phyloP scores from a whole-genome alignment of 2,113 vertebrate genomes.

The Apaloderma vittatum region DNA sequence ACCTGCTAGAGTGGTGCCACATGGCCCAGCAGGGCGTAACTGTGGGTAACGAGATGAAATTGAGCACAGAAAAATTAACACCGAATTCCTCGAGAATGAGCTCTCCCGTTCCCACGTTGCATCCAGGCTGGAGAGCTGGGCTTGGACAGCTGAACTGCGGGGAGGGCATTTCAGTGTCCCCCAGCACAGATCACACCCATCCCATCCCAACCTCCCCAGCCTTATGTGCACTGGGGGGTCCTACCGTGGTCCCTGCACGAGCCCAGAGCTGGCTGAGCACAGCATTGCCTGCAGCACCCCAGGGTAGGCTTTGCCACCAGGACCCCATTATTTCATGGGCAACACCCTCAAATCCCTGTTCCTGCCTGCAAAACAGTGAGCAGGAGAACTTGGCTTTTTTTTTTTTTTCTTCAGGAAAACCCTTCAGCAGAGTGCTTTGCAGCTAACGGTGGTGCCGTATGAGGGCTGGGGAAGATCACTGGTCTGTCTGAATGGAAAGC shows the following conservation, averaged over 20 bases:
- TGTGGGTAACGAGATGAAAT: not conserved
- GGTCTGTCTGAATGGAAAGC: not conserved
- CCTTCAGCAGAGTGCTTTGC: not conserved
- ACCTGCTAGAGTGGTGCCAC: constrained; percentile 20
- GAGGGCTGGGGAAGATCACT: not conserved
- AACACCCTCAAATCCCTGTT: not conserved
- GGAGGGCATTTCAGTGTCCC: not conserved
- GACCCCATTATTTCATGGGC: not conserved
- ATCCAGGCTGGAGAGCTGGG: not conserved
- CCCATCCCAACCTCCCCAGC: not conserved
- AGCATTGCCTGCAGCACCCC: not conserved
- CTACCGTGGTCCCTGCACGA: fast-evolving
- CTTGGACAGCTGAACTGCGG: not conserved
- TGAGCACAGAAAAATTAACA: constrained; percentile 33
- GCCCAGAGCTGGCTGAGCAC: not conserved
- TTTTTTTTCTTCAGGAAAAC: not conserved
- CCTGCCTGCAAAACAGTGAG: not conserved
- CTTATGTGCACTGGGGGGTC: fast-evolving
- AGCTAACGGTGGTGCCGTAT: not conserved
- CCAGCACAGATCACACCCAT: not conserved
- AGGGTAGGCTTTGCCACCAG: not conserved
- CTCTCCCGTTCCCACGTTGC: not conserved
- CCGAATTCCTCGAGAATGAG: not conserved
- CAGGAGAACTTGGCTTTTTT: fast-evolving
- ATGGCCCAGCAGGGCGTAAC: not conserved